phyloP scores from a whole-genome alignment of 1,140 invertebrate species.

The Ceratosolen solmsi region DNA sequence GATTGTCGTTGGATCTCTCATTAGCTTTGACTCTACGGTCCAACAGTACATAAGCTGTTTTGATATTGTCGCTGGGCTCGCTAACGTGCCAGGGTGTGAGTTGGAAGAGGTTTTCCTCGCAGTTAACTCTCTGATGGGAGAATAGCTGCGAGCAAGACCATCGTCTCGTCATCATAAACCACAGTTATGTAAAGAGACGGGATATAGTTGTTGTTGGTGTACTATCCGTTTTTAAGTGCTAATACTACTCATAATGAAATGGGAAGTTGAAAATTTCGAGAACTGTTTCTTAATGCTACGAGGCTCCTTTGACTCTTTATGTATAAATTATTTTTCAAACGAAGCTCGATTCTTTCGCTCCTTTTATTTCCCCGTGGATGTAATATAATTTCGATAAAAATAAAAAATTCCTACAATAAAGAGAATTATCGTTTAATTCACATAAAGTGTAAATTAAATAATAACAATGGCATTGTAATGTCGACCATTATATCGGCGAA shows the following conservation, averaged over 20 bases:
- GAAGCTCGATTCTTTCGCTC: too few relatives aligned
- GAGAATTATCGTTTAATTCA: too few relatives aligned
- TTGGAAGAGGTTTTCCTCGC: not conserved
- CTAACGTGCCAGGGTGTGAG: not conserved
- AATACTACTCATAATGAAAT: not conserved
- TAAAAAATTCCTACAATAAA: too few relatives aligned
- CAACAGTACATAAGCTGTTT: not conserved
- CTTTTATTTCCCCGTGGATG: too few relatives aligned
- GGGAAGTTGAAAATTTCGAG: not conserved
- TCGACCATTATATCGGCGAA: too few relatives aligned
- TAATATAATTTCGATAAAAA: too few relatives aligned
- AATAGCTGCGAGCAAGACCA: not conserved
- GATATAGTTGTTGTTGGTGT: not conserved
- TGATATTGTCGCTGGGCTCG: not conserved
- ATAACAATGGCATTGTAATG: too few relatives aligned
- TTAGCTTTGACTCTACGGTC: not conserved
- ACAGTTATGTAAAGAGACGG: not conserved
- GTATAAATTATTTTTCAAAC: not conserved
- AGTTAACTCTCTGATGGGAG: not conserved
- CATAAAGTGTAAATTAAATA: too few relatives aligned
- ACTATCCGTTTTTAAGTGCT: not conserved
- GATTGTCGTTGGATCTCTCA: conserved; percentile 2
- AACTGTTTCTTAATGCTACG: not conserved
- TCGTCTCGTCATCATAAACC: conserved; percentile 2
- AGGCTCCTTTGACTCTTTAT: not conserved